These are phyloP conservation scores for Eupithecia abbreviata DNA, from an alignment of 2,888 invertebrate genomes.

Conservation along the genomic window DNA sequence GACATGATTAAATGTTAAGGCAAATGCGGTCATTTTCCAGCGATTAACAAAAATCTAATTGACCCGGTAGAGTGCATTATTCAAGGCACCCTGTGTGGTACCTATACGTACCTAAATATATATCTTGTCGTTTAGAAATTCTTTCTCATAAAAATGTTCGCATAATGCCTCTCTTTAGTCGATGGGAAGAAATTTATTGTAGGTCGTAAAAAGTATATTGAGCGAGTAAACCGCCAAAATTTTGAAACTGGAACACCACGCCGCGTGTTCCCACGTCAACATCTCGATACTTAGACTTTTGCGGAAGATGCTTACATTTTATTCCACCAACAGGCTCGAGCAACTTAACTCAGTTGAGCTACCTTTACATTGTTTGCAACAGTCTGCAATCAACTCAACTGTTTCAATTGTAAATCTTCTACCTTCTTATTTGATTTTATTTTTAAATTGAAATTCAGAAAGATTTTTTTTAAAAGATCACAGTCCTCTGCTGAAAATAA, in stretches of 20 bases:
- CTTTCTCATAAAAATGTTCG: slow-evolving; percentile 66
- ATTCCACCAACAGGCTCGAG: not conserved
- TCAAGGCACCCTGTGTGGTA: not conserved
- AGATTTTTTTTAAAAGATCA: no score
- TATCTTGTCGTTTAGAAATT: slow-evolving; percentile 59
- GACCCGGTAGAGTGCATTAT: not conserved
- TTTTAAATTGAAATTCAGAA: no score
- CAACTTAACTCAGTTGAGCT: not conserved
- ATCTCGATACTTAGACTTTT: slow-evolving; percentile 48
- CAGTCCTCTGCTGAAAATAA: no score
- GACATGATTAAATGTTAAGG: no score
- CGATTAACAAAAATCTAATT: not conserved
- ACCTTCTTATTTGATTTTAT: no score
- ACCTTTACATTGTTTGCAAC: not conserved
- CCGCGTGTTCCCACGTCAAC: slow-evolving; percentile 60
- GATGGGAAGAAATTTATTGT: slow-evolving; percentile 73
- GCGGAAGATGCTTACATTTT: slow-evolving; percentile 26
- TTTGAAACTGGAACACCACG: slow-evolving; percentile 52
- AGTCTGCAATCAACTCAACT: not conserved
- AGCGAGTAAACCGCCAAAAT: slow-evolving; percentile 62
- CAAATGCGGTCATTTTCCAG: no score
- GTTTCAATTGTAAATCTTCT: not conserved
- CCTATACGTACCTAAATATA: slow-evolving; percentile 1
- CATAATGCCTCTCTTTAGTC: slow-evolving; percentile 64
- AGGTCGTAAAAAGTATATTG: slow-evolving; percentile 70